These are phyloP conservation scores for Palaemon carinicauda DNA, from an alignment of 1,140 invertebrate genomes.

Conservation along the genomic window DNA sequence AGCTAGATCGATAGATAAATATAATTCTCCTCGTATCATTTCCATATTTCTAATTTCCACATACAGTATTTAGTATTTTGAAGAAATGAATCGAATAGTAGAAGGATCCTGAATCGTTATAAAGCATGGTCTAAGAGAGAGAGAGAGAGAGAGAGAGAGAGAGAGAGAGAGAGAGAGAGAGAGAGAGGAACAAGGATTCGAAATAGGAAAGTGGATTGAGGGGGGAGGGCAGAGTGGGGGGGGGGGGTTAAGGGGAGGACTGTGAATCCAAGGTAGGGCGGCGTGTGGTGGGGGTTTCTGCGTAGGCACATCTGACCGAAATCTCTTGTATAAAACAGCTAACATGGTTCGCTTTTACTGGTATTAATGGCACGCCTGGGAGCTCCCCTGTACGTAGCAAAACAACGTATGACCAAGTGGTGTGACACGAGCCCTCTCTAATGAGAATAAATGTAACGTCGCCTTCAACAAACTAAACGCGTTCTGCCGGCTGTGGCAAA, in stretches of 20 bases:
- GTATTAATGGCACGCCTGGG: constrained; percentile 31
- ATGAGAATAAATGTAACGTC: constrained; percentile 36
- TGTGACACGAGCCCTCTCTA: constrained; percentile 41
- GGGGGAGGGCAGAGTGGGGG: background rate
- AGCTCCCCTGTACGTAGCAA: background rate
- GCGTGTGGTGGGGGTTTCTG: background rate
- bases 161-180: background rate
- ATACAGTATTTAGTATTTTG: too few relatives aligned
- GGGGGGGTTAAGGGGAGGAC: too few relatives aligned
- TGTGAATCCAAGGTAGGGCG: too few relatives aligned
- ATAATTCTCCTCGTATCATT: too few relatives aligned
- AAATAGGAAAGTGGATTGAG: too few relatives aligned
- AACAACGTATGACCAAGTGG: constrained; percentile 44
- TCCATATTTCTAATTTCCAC: too few relatives aligned
- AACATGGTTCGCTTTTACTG: constrained; percentile 28
- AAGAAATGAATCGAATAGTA: too few relatives aligned
- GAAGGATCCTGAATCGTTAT: too few relatives aligned
- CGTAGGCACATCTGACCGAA: background rate
- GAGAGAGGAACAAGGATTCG: too few relatives aligned
- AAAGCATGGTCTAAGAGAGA: background rate
- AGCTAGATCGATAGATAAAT: too few relatives aligned
- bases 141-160: background rate
- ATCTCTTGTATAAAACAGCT: constrained; percentile 37
- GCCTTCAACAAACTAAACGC: background rate
- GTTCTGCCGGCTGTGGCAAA: background rate